Conservation (phyloP, 2,888 invertebrate species). For the Pachycephus smyrnensis region DNA sequence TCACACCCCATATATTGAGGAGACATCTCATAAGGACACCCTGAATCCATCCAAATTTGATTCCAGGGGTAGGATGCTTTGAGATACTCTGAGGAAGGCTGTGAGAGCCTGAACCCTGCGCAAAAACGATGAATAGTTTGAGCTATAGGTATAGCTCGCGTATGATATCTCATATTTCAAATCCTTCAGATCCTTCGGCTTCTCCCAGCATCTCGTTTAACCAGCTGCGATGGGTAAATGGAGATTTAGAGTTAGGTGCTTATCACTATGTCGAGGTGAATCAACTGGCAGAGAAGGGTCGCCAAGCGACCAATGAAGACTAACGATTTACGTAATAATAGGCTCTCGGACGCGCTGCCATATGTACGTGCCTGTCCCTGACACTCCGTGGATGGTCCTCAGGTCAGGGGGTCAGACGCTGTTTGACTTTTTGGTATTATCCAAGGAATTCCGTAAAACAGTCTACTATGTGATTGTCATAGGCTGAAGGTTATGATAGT, state of each 20-base stretch:
- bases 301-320: constrained; percentile 53
- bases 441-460: not conserved
- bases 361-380: not conserved
- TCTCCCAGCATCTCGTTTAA: constrained; percentile 7
- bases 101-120: not conserved
- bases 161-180: constrained; percentile 2
- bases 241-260: constrained; percentile 45
- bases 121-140: not conserved
- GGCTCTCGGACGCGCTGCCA: not conserved
- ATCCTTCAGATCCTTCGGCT: not conserved
- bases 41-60: constrained; percentile 91
- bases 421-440: not conserved
- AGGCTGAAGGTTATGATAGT: not conserved
- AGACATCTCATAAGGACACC: constrained; percentile 93
- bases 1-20: constrained; percentile 99
- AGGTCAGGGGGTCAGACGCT: not conserved
- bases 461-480: not conserved
- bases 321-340: constrained; percentile 61
- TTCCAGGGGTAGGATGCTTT: constrained; percentile 64
- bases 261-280: constrained; percentile 50
- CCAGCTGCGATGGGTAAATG: constrained; percentile 31
- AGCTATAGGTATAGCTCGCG: not conserved
- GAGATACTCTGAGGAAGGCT: not conserved
- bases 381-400: not conserved
- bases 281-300: constrained; percentile 50